phyloP scores from a whole-genome alignment of 2,797 vertebrate genomes.

The Syngnathus acus region DNA sequence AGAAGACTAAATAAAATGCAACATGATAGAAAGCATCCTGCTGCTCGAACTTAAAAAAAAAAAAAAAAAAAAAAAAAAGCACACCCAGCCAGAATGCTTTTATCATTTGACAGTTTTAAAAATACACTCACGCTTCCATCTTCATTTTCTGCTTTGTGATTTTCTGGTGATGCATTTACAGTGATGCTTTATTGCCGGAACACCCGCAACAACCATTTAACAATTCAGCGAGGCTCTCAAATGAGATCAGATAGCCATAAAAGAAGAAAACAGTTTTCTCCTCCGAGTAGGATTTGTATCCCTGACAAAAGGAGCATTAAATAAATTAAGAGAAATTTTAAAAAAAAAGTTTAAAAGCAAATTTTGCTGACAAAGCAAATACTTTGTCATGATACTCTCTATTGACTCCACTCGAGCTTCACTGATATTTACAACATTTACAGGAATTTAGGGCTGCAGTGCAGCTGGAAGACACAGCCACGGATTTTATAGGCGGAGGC shows the following conservation, averaged over 20 bases:
- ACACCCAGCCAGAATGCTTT: slow-evolving; percentile 14
- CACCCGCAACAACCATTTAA: slow-evolving; percentile 10
- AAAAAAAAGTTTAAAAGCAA: background rate
- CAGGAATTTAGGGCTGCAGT: slow-evolving; percentile 18
- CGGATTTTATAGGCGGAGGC: slow-evolving; percentile 17
- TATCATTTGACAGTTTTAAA: slow-evolving; percentile 13
- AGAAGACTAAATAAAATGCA: background rate
- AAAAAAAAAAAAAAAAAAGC: background rate
- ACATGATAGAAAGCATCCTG: background rate
- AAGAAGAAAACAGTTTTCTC: slow-evolving; percentile 24
- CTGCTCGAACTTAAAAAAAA: background rate
- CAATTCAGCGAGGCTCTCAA: slow-evolving; percentile 20
- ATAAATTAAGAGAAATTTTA: slow-evolving; percentile 14
- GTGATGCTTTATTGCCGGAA: slow-evolving; percentile 32
- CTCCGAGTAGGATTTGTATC: slow-evolving; percentile 14
- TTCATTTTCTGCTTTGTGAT: background rate
- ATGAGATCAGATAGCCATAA: slow-evolving; percentile 26
- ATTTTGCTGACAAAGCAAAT: slow-evolving; percentile 15
- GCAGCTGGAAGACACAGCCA: slow-evolving; percentile 25
- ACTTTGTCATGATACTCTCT: background rate
- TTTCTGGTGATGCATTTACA: slow-evolving; percentile 14
- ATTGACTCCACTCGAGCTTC: background rate
- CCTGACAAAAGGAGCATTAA: slow-evolving; percentile 17
- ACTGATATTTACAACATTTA: slow-evolving; percentile 29
- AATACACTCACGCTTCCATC: background rate